These are phyloP conservation scores for Pipistrellus nathusii DNA, from an alignment of 2,797 vertebrate species.

Conservation along the genomic window DNA sequence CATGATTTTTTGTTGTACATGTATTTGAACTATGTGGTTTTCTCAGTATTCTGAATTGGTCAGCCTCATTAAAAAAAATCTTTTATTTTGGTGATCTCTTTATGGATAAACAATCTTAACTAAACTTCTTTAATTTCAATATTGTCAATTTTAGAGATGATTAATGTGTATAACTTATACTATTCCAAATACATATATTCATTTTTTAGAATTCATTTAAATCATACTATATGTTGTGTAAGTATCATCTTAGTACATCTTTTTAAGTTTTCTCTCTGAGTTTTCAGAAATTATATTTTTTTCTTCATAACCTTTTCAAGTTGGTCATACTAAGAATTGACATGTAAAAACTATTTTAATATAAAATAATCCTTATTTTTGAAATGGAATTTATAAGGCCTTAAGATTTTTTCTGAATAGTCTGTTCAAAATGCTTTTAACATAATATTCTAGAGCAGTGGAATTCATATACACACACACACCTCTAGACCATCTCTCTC, in stretches of 20 bases:
- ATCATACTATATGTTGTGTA: neutral
- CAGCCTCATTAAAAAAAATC: neutral
- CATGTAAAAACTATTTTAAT: neutral
- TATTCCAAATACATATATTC: neutral
- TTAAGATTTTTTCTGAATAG: neutral
- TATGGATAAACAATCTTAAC: neutral
- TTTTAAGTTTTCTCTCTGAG: neutral
- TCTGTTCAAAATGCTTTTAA: neutral
- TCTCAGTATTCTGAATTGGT: constrained; percentile 7
- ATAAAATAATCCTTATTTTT: constrained; percentile 33
- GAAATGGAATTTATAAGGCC: neutral
- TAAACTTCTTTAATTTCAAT: constrained; percentile 33
- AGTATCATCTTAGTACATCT: neutral
- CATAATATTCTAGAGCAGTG: neutral
- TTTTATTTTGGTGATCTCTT: constrained; percentile 13
- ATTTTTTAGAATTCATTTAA: neutral
- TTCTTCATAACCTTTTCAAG: constrained; percentile 15
- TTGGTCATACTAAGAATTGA: neutral
- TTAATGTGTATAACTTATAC: constrained; percentile 15
- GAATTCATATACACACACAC: no score
- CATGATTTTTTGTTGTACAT: neutral
- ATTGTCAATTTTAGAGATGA: constrained; percentile 1
- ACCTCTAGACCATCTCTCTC: no score
- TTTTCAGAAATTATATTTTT: constrained; percentile 30
- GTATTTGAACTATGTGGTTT: neutral